phyloP scores from a whole-genome alignment of 2,888 invertebrate species.

The Apamea sordens region DNA sequence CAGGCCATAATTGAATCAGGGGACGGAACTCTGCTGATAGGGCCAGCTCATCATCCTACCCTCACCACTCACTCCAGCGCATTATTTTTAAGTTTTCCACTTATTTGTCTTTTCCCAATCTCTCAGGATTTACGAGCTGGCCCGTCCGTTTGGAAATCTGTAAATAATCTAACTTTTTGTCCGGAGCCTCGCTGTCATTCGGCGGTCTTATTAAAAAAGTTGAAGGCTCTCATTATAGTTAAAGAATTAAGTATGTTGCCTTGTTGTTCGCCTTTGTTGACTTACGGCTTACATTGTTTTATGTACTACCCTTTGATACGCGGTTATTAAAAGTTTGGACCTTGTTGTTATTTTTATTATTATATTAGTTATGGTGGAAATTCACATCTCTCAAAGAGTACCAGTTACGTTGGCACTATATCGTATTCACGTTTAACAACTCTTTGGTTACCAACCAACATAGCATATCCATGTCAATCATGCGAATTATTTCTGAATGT shows the following conservation, averaged over 20 bases:
- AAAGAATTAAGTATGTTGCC: conserved; percentile 65
- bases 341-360: conserved; percentile 37
- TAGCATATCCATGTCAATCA: not conserved
- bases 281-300: conserved; percentile 46
- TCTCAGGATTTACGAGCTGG: conserved; percentile 61
- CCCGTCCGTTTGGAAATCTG: conserved; percentile 62
- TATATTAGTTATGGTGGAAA: not conserved
- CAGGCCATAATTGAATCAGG: conserved; percentile 52
- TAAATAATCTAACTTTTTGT: conserved; percentile 65
- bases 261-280: conserved; percentile 58
- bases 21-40: conserved; percentile 18
- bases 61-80: conserved; percentile 36
- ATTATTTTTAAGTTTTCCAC: conserved; percentile 67
- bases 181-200: conserved; percentile 49
- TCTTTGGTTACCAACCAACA: not conserved
- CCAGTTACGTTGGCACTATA: not conserved
- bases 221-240: conserved; percentile 59
- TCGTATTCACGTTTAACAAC: not conserved
- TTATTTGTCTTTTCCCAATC: conserved; percentile 58
- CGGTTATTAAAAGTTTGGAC: conserved; percentile 36
- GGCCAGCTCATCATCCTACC: conserved; percentile 42
- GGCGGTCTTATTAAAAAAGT: conserved; percentile 73
- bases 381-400: not conserved
- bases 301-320: conserved; percentile 49
- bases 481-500: not conserved